These are phyloP conservation scores for Pelagia noctiluca DNA, from an alignment of 30 jellyfish, hydroid and myxozoan genomes.

Conservation along the genomic window DNA sequence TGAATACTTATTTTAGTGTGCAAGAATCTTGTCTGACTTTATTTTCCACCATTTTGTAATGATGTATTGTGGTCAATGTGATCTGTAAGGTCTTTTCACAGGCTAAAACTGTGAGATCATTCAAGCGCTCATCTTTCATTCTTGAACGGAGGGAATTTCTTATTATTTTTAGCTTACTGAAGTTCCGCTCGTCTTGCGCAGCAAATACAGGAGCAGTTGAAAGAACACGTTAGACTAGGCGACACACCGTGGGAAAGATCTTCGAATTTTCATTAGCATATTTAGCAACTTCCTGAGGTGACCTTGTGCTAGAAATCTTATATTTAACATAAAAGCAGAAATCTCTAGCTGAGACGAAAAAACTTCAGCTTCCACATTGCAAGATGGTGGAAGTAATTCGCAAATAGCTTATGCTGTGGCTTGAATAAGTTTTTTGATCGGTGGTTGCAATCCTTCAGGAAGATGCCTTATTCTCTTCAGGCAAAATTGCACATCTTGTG, in stretches of 20 bases:
- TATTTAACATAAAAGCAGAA: neutral
- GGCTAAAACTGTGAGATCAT: neutral
- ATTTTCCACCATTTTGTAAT: neutral
- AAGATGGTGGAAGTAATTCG: neutral
- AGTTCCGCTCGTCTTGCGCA: neutral
- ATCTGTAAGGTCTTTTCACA: neutral
- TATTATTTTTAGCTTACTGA: neutral
- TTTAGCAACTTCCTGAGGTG: neutral
- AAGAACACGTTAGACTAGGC: neutral
- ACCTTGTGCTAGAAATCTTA: neutral
- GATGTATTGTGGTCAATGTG: neutral
- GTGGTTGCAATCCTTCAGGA: neutral
- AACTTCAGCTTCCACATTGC: constrained; percentile 3
- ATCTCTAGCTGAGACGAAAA: neutral
- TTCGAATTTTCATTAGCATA: neutral
- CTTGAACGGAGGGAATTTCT: neutral
- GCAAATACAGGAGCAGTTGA: neutral
- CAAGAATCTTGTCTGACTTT: neutral
- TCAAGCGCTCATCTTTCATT: neutral
- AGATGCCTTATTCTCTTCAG: neutral
- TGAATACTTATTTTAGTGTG: too few relatives aligned
- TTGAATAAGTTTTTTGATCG: neutral
- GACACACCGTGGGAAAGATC: neutral
- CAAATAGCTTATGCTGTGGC: neutral
- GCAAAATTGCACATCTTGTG: neutral